A percentile compares a stretch with the other conserved stretches of the same genome.
phyloP scores from a whole-genome alignment of 1,140 invertebrate genomes.

The Plutomurus gul region DNA sequence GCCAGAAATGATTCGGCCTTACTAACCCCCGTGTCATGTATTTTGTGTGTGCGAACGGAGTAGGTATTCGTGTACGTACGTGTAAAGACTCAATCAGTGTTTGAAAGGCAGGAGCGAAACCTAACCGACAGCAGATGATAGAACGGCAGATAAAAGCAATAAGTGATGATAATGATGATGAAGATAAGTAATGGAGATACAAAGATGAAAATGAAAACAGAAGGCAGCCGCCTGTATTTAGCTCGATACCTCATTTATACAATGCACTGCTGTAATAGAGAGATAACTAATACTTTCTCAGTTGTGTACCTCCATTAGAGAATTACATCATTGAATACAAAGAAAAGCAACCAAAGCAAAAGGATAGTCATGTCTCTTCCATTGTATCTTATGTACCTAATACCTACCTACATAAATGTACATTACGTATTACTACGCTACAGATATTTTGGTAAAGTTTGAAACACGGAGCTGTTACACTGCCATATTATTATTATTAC shows the following conservation, averaged over 20 bases:
- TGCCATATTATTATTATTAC: too few species aligned
- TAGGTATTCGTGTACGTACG: neutral
- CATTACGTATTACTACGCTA: too few species aligned
- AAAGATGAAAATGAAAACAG: conserved; percentile 28
- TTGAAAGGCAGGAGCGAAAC: neutral
- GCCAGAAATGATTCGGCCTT: too few species aligned
- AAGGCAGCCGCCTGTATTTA: conserved; percentile 22
- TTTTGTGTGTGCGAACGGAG: too few species aligned
- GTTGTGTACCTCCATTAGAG: neutral
- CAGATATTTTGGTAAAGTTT: too few species aligned
- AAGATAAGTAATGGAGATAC: conserved; percentile 29
- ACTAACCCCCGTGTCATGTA: too few species aligned
- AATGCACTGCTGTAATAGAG: neutral
- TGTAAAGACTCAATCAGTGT: conserved; percentile 20
- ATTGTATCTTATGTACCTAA: too few species aligned
- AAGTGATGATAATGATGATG: conserved; percentile 5
- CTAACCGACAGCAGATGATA: conserved; percentile 22
- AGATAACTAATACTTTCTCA: neutral
- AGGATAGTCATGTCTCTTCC: neutral
- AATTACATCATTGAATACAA: neutral
- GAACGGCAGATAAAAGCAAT: conserved; percentile 11
- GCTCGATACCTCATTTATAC: conserved; percentile 5
- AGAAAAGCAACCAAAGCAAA: neutral
- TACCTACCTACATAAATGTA: too few species aligned
- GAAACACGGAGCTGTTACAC: too few species aligned